A percentile compares a stretch with the other conserved stretches of the same genome.
Conservation (phyloP, 2,113 vertebrate genomes). For the Hyaena hyaena region DNA sequence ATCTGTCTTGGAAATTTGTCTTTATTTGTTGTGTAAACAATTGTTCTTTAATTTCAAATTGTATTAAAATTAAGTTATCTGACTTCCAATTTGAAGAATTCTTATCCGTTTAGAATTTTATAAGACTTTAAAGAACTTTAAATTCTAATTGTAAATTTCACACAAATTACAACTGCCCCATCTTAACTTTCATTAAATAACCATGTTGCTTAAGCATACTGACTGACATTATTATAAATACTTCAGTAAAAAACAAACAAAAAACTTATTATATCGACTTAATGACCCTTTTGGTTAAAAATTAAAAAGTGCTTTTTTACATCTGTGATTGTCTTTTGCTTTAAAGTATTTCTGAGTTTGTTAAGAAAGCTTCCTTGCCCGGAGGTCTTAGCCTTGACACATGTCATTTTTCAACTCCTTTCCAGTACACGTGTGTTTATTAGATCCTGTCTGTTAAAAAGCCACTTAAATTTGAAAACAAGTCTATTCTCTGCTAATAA, state of each 20-base stretch:
- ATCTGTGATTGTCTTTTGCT: constrained; percentile 39
- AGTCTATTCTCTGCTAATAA: neutral
- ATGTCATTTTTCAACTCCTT: neutral
- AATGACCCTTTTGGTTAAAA: constrained; percentile 61
- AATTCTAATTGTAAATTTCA: constrained; percentile 58
- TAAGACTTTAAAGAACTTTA: constrained; percentile 65
- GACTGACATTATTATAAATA: constrained; percentile 25
- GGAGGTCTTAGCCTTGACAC: neutral
- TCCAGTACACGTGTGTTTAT: neutral
- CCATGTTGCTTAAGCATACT: constrained; percentile 21
- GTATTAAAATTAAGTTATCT: constrained; percentile 62
- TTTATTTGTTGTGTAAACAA: constrained; percentile 68
- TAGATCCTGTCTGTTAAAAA: constrained; percentile 32
- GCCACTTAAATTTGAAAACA: neutral
- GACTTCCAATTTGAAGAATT: constrained; percentile 58
- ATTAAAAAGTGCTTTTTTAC: constrained; percentile 66
- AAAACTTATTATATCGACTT: constrained; percentile 24
- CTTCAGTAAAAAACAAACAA: neutral
- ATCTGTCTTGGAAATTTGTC: constrained; percentile 41
- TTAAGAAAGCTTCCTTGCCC: neutral
- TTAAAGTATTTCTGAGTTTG: constrained; percentile 35
- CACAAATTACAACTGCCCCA: constrained; percentile 32
- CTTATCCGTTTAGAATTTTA: constrained; percentile 70
- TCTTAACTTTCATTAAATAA: constrained; percentile 43
- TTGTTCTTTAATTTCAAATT: constrained; percentile 71